Percentiles rank a stretch among this genome's conserved stretches.
These are phyloP conservation scores for Characodon lateralis DNA, from an alignment of 2,797 vertebrate species.

Conservation along the genomic window DNA sequence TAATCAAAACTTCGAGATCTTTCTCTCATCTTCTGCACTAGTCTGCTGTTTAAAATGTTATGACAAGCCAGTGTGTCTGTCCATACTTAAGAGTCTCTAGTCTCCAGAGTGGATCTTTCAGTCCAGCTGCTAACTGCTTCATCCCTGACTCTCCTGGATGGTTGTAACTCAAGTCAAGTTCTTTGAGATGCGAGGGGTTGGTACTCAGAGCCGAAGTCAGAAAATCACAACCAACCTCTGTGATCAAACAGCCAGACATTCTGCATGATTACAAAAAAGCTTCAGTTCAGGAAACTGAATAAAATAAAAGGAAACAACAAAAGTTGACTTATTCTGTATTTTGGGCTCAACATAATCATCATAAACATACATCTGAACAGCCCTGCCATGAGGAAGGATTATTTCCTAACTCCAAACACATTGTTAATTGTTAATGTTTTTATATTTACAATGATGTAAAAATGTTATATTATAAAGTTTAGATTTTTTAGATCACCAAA, in stretches of 20 bases:
- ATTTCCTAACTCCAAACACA: too few relatives aligned
- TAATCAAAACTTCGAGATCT: background rate
- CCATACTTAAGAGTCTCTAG: background rate
- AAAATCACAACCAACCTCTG: background rate
- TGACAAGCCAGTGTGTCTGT: background rate
- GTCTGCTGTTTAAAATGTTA: too few relatives aligned
- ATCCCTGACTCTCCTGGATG: background rate
- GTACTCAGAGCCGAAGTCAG: background rate
- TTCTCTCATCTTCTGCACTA: background rate
- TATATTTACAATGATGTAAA: too few relatives aligned
- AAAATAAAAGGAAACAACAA: background rate
- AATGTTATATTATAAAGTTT: too few relatives aligned
- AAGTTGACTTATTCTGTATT: too few relatives aligned
- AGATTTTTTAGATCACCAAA: too few relatives aligned
- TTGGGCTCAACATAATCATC: too few relatives aligned
- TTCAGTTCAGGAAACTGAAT: background rate
- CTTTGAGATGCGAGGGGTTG: background rate
- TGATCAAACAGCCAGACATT: background rate
- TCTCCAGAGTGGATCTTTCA: background rate
- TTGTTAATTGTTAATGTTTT: too few relatives aligned
- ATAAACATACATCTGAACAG: too few relatives aligned
- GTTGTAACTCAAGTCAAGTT: constrained; percentile 3
- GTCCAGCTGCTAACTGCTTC: background rate
- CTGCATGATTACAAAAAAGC: background rate
- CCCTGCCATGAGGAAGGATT: too few relatives aligned